Conservation (phyloP, 2,113 vertebrate species). For the Gorilla gorilla region DNA sequence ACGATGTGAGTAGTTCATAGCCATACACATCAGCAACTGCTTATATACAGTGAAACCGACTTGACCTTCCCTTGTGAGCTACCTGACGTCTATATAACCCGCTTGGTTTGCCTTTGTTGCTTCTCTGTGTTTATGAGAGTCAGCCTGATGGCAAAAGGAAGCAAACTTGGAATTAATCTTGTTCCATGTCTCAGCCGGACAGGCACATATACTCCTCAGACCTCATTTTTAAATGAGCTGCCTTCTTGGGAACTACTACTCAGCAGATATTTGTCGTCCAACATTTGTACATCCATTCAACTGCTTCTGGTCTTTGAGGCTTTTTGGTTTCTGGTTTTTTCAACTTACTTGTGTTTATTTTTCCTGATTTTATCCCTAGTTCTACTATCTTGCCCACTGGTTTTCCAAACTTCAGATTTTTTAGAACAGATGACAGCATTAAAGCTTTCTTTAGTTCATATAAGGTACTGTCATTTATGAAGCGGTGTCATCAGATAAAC, state of each 20-base stretch:
- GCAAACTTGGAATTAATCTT: neutral
- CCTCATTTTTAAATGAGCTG: neutral
- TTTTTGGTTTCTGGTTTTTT: neutral
- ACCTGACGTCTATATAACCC: neutral
- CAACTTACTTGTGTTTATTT: neutral
- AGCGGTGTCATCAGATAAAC: neutral
- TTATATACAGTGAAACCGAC: neutral
- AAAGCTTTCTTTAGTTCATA: neutral
- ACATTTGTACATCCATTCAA: neutral
- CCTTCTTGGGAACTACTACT: neutral
- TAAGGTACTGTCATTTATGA: neutral
- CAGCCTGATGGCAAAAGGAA: neutral
- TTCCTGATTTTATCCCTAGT: neutral
- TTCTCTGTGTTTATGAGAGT: conserved; percentile 8
- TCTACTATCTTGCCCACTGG: neutral
- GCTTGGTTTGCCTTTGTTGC: conserved; percentile 3
- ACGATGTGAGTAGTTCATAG: neutral
- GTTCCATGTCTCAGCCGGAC: neutral
- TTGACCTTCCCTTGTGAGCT: neutral
- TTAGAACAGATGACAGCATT: neutral
- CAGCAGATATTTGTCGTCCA: neutral
- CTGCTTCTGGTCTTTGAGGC: neutral
- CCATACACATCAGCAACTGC: neutral
- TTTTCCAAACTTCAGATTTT: neutral
- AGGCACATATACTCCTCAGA: neutral